Evolutionary conservation across 1,140 invertebrate species (phyloP), one percentile per base, ranked within the genome.

Genomic region (Heliconius hermathena): DNA sequence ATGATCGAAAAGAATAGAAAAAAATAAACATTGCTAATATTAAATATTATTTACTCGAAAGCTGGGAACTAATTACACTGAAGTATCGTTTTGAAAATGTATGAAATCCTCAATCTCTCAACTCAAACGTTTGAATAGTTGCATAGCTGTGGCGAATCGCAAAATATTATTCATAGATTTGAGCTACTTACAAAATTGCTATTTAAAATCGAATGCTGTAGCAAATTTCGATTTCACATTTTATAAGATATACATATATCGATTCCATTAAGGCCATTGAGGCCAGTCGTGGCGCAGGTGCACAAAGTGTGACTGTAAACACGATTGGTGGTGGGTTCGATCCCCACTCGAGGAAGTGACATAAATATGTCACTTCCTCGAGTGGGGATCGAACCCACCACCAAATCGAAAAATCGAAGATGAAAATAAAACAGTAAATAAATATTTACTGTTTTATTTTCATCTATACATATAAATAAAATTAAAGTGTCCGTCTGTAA

Each of bases 111-210:
- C 22, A 66, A 57, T 29, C 60, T 26, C 20, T 13, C 60, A 66
- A 66, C 22, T 66, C 22, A 66, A 66, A 29, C 26, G 60, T 66
- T 66, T 29, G 26, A 9, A 66, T 66, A 66, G 60, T 66, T 66
- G 22, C 60, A 66, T n/a, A 66, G 4, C 13, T 38, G 18, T 22
- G 54, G 79, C 66, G 18, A 71, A 71, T 74, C 33, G 38, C 33
- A 36, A 83, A 83, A 83, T 83, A 79, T 83, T 83, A 83, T 83
- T 83, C 82, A 83, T 81, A 79, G 74, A 57, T 81, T 81, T 77
- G 60, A 71, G 18, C 33, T 36, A 75, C 54, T 60, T 60, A 33
- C 20, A 38, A 8, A 33, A 54, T 26, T 66, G 46, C 26, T 38
- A 8, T 38, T 54, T 72, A 70, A 76, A 46, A 76, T 22, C 16